Percentiles rank a stretch among this genome's conserved stretches.
These are phyloP conservation scores for Suricata suricatta DNA, from an alignment of 2,113 vertebrate genomes.

Conservation along the genomic window DNA sequence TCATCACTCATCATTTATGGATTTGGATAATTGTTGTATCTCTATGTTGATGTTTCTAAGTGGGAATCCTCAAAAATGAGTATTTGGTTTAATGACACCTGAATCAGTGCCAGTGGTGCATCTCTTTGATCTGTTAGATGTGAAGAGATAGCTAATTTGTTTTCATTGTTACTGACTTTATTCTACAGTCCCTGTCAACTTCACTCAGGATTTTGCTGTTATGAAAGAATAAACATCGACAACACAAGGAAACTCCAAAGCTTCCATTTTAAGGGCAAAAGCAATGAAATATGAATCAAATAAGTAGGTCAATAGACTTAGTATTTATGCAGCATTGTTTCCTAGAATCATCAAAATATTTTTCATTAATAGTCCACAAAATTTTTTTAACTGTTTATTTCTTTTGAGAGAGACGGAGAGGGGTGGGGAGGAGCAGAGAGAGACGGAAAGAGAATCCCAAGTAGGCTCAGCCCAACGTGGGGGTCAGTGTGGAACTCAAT, in stretches of 20 bases:
- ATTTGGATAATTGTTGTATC: not conserved
- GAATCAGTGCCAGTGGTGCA: not conserved
- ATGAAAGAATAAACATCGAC: not conserved
- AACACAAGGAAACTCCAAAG: conserved; percentile 4
- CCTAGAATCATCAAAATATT: not conserved
- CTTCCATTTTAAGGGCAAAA: not conserved
- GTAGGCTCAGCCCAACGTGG: no score
- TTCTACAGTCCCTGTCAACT: conserved; percentile 7
- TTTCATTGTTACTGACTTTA: conserved; percentile 38
- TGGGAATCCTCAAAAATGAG: not conserved
- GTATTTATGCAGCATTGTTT: not conserved
- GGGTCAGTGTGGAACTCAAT: no score
- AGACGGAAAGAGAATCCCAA: no score
- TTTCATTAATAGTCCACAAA: not conserved
- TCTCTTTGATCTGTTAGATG: not conserved
- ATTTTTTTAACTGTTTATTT: not conserved
- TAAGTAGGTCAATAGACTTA: not conserved
- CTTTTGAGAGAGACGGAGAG: no score
- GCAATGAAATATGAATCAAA: not conserved
- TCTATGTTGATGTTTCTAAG: not conserved
- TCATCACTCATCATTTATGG: not conserved
- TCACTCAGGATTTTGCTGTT: conserved; percentile 23
- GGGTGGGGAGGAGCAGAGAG: no score
- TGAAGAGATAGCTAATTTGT: not conserved
- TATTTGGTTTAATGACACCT: not conserved